Conservation (phyloP, 2,888 invertebrate species). For the Caenorhabditis wallacei region DNA sequence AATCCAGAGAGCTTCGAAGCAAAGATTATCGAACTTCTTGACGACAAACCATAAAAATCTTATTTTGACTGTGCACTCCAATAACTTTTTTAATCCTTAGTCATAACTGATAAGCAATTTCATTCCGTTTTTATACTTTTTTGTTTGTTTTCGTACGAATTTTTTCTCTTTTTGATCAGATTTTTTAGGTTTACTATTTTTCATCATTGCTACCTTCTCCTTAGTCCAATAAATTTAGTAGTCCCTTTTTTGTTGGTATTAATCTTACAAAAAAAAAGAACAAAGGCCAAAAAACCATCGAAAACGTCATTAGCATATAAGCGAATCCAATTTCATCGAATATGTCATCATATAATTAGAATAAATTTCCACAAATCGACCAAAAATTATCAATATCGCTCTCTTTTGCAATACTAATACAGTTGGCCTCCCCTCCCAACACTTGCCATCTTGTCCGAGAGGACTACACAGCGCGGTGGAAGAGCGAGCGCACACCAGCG, state of each 20-base stretch:
- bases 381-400: too few species aligned
- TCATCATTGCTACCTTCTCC: too few species aligned
- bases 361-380: too few species aligned
- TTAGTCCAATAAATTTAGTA: too few species aligned
- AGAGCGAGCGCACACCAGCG: background rate
- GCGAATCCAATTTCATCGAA: too few species aligned
- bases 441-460: conserved; percentile 13
- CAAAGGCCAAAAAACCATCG: too few species aligned
- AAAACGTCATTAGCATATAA: too few species aligned
- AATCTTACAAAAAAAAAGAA: too few species aligned
- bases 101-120: conserved; percentile 16
- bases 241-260: too few species aligned
- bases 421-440: too few species aligned
- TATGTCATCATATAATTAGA: too few species aligned
- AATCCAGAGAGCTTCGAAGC: conserved; percentile 74
- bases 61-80: background rate
- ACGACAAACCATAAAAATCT: conserved; percentile 8
- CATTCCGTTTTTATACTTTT: background rate
- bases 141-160: background rate
- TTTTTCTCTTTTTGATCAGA: background rate
- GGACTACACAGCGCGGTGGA: conserved; percentile 32
- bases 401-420: too few species aligned
- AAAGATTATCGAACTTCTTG: conserved; percentile 74
- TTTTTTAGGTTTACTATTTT: background rate
- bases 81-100: background rate